These are phyloP conservation scores for Neomicropteryx cornuta DNA, from an alignment of 1,140 invertebrate genomes.

Conservation along the genomic window DNA sequence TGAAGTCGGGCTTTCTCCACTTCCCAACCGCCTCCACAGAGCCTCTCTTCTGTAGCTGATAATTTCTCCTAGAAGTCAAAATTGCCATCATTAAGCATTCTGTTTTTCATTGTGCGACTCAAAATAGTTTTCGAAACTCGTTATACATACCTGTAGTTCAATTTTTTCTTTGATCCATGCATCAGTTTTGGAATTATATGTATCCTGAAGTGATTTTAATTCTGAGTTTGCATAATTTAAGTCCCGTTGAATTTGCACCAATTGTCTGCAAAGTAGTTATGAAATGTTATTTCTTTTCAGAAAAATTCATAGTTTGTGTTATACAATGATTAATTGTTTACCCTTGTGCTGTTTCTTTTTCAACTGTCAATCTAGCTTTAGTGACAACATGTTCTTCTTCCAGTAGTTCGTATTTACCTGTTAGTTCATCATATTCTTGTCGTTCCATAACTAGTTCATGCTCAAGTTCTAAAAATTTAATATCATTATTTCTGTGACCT, in stretches of 20 bases:
- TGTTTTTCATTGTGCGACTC: slow-evolving; percentile 1
- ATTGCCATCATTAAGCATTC: slow-evolving; percentile 4
- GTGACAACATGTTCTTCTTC: slow-evolving; percentile 71
- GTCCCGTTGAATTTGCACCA: slow-evolving; percentile 39
- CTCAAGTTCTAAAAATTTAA: slow-evolving; percentile 49
- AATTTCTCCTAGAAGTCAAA: slow-evolving; percentile 47
- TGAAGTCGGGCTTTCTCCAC: slow-evolving; percentile 56
- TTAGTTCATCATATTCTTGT: slow-evolving; percentile 68
- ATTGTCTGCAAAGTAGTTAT: slow-evolving; percentile 22
- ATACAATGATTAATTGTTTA: slow-evolving; percentile 18
- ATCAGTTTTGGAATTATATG: slow-evolving; percentile 53
- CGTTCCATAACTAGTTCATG: slow-evolving; percentile 50
- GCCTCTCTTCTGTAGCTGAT: slow-evolving; percentile 50
- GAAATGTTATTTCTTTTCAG: slow-evolving; percentile 4
- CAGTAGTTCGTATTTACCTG: slow-evolving; percentile 68
- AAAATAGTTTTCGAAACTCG: too few relatives aligned
- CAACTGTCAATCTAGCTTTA: slow-evolving; percentile 63
- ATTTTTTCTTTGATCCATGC: slow-evolving; percentile 66
- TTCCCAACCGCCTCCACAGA: slow-evolving; percentile 43
- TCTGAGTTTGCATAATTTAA: slow-evolving; percentile 50
- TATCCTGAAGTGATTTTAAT: slow-evolving; percentile 55
- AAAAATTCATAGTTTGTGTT: not conserved
- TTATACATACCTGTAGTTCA: slow-evolving; percentile 50
- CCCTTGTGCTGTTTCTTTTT: slow-evolving; percentile 57
- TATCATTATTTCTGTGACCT: slow-evolving; percentile 11